Evolutionary conservation across 2,888 invertebrate species (phyloP), one percentile per base, ranked within the genome.

Genomic region (Polydrusus cervinus): DNA sequence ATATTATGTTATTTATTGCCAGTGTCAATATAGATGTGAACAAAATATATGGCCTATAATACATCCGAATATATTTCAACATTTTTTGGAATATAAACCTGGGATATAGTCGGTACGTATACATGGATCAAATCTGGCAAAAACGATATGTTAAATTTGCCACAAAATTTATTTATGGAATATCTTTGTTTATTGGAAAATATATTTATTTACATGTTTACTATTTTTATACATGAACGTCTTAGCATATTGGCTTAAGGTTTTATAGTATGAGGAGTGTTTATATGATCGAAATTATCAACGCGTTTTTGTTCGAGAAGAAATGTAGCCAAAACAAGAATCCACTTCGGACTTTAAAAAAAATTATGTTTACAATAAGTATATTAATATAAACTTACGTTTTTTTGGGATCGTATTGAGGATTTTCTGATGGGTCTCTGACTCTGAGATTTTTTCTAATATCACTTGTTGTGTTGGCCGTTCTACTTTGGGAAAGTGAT

Each of bases 401-500:
- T 88, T 91, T 91, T 81, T 92, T 91, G 34, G 90, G 89, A 81
- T 92, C 92, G 71, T 92, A 90, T 80, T 93, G 93, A 11, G 93
- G 93, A 80, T 87, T 85, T 80, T 93, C 92, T 79, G 94, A 92
- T 16, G 92, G 92, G 86, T 94, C 93, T 79, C 93, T 91, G 77
- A 94, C 87, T 60, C 93, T 90, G 78, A 95, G 89, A 87, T 95
- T 96, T 84, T 92, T 92, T 79, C 95, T 89, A 81, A 95, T 94
- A 85, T 95, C 95, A 82, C 91, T 92, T 68, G 93, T 94, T 74
- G 94, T 94, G 86, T 95, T 95, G 69, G 92, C 91, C 82, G 93
- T 92, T 67, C 94, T 92, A 84, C 92, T 93, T 80, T 92, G 91
- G 11, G 95, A 93, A 80, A 94, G 88, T 5, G 92, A 90, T 0